phyloP scores from a whole-genome alignment of 2,113 vertebrate genomes.

The Halichoeres trimaculatus region DNA sequence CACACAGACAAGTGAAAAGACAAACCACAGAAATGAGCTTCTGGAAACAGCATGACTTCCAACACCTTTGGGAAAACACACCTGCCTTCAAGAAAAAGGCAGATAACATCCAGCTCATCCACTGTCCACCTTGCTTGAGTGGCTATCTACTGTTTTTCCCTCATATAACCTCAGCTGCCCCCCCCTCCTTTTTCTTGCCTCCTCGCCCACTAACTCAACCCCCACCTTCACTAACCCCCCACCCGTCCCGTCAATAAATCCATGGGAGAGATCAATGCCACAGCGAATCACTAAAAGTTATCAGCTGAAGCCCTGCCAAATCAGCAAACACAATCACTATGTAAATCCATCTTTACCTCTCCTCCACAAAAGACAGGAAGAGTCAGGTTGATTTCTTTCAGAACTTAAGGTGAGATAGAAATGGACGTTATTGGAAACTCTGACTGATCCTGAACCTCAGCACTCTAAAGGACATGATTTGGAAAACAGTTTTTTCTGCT shows the following conservation, averaged over 20 bases:
- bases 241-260: conserved; percentile 82
- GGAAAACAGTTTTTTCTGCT: conserved; percentile 37
- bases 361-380: conserved; percentile 58
- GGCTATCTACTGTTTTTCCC: conserved; percentile 68
- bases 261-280: conserved; percentile 83
- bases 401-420: conserved; percentile 45
- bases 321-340: conserved; percentile 88
- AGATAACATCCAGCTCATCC: conserved; percentile 61
- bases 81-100: conserved; percentile 45
- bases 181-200: conserved; percentile 22
- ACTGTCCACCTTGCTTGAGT: conserved; percentile 65
- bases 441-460: conserved; percentile 30
- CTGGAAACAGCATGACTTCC: conserved; percentile 43
- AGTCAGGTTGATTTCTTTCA: conserved; percentile 46
- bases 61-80: conserved; percentile 50
- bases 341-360: conserved; percentile 84
- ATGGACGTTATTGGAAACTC: conserved; percentile 44
- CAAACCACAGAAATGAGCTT: conserved; percentile 57
- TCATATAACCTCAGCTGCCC: conserved; percentile 58
- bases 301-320: conserved; percentile 84
- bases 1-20: conserved; percentile 55
- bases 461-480: conserved; percentile 49
- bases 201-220: conserved; percentile 57
- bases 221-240: conserved; percentile 72
- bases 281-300: conserved; percentile 86